Evolutionary conservation across 2,888 invertebrate genomes (phyloP).

Genomic region (Chalcis sispes): DNA sequence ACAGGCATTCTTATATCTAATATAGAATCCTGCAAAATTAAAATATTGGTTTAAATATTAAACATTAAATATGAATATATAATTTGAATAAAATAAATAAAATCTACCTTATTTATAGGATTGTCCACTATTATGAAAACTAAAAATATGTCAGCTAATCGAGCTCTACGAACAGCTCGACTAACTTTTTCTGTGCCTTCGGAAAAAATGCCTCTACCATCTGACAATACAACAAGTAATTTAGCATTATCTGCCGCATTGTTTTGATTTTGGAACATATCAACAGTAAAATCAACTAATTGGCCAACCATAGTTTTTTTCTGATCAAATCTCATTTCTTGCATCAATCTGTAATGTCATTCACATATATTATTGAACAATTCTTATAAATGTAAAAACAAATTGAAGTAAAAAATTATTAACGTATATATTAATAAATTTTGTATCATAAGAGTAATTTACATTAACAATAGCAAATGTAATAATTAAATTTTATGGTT

Average conservation of each 20-base stretch:
- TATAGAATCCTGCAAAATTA: slow-evolving; percentile 87
- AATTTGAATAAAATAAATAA: slow-evolving; percentile 8
- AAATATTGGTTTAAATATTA: slow-evolving; percentile 28
- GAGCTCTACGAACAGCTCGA: slow-evolving; percentile 88
- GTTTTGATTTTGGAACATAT: slow-evolving; percentile 79
- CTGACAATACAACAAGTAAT: slow-evolving; percentile 93
- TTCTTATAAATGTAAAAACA: too few species aligned
- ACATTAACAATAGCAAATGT: neutral
- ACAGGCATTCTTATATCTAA: slow-evolving; percentile 90
- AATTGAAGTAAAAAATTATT: slow-evolving; percentile 60
- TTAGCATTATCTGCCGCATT: slow-evolving; percentile 84
- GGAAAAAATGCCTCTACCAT: slow-evolving; percentile 94
- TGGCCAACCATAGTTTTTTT: slow-evolving; percentile 91
- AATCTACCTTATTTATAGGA: slow-evolving; percentile 88
- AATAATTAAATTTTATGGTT: neutral
- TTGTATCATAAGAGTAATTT: slow-evolving; percentile 23
- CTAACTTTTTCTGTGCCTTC: slow-evolving; percentile 89
- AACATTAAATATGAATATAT: neutral
- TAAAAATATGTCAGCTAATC: slow-evolving; percentile 90
- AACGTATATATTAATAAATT: neutral
- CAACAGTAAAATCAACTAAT: slow-evolving; percentile 87
- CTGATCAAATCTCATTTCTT: slow-evolving; percentile 91
- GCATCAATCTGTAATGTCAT: slow-evolving; percentile 82
- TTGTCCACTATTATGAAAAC: slow-evolving; percentile 98
- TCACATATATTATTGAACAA: slow-evolving; percentile 14